Evolutionary conservation across 1,140 invertebrate species (phyloP), one percentile per base, ranked within the genome.

Genomic region (Mizuhopecten yessoensis): DNA sequence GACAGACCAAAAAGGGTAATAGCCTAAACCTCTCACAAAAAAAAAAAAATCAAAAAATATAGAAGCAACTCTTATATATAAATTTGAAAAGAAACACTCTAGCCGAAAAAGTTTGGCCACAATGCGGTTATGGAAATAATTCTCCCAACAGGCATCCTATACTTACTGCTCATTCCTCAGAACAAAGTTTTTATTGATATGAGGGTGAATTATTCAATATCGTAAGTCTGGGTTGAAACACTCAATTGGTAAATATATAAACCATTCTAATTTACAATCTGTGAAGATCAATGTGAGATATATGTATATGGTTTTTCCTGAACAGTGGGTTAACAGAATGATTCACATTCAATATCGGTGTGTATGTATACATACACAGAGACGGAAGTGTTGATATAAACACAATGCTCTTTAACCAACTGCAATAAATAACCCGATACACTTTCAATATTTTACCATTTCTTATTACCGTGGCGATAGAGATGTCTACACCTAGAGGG

Each of bases 391-490:
- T 29, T 29, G 5, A 5, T 75, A 75, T 75, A 9, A 75, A 75
- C 57, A n/a, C 17, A 9, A 57, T 11, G 15, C 7, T n/a, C n/a
- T n/a, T n/a, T 20, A 57, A n/a, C 57, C 57, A 9, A 29, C 57
- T 75, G 57, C n/a, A 75, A 75, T 75, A 75, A 75, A 75, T 29
- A 75, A 75, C 57, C 57, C 17, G 57, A 75, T 75, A 75, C n/a
- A 29, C 7, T 75, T 75, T 75, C 57, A 75, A 75, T 75, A 75
- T 75, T 29, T 75, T 75, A 75, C 57, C 57, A 29, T n/a, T 75
- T 75, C 57, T 75, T 75, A 75, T 75, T 75, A 29, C 57, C 57
- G n/a, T 75, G 57, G n/a, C 17, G 57, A 75, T 75, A 75, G 57
- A 75, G 29, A 5, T 29, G 57, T 75, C 57, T 75, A 29, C 57